phyloP scores from a whole-genome alignment of 2,888 invertebrate species.

The Clivina fossor region DNA sequence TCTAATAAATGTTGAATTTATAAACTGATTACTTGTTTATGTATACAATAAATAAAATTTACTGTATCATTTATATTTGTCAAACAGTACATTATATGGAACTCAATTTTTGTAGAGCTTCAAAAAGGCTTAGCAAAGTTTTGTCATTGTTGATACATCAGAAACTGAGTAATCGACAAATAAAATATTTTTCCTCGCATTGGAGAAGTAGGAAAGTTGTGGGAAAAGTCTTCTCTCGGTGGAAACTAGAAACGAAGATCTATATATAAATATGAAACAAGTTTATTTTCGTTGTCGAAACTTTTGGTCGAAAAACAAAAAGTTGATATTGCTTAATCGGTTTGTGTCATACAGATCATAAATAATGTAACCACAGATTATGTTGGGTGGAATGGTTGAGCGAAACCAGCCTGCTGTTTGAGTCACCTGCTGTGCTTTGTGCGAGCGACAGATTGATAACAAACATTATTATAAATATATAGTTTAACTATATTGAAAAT shows the following conservation, averaged over 20 bases:
- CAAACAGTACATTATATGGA: too few species aligned
- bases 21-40: too few species aligned
- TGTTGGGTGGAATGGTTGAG: slow-evolving; percentile 15
- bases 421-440: too few species aligned
- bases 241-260: slow-evolving; percentile 28
- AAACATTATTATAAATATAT: not conserved
- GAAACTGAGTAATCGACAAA: slow-evolving; percentile 23
- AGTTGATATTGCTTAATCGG: slow-evolving; percentile 44
- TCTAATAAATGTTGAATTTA: too few species aligned
- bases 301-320: slow-evolving; percentile 44
- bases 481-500: not conserved
- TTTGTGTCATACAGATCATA: slow-evolving; percentile 41
- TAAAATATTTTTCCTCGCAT: slow-evolving; percentile 17
- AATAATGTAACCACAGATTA: slow-evolving; percentile 39
- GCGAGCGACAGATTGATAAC: not conserved
- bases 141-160: slow-evolving; percentile 7
- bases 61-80: too few species aligned
- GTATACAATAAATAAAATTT: too few species aligned
- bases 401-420: slow-evolving; percentile 9
- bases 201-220: slow-evolving; percentile 6
- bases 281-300: slow-evolving; percentile 46
- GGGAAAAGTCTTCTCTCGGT: slow-evolving; percentile 15
- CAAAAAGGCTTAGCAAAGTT: slow-evolving; percentile 11
- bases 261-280: slow-evolving; percentile 27
- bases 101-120: too few species aligned